phyloP scores from a whole-genome alignment of 2,888 invertebrate genomes.

The Heteropelma amictum region DNA sequence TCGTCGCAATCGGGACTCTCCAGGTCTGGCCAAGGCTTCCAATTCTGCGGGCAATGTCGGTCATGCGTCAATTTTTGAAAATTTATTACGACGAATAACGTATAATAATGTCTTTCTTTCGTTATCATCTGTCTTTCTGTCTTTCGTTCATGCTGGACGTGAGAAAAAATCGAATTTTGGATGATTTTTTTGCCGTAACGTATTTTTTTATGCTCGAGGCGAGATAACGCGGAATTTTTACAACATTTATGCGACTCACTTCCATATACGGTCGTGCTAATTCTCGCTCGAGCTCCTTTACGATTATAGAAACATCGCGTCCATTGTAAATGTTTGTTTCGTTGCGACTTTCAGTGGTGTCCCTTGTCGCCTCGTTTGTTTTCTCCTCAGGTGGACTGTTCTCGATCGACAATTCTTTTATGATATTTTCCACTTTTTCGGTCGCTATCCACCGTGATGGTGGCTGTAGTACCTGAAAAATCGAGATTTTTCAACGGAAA shows the following conservation, averaged over 20 bases:
- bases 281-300: slow-evolving; percentile 86
- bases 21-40: slow-evolving; percentile 74
- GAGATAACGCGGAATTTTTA: no score
- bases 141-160: no score
- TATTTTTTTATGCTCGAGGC: neutral
- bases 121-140: no score
- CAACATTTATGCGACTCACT: slow-evolving; percentile 58
- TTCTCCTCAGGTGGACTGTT: slow-evolving; percentile 59
- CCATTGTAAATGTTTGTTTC: slow-evolving; percentile 64
- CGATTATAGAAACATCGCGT: slow-evolving; percentile 86
- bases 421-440: slow-evolving; percentile 66
- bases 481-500: neutral
- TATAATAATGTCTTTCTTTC: no score
- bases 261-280: slow-evolving; percentile 75
- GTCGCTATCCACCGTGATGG: slow-evolving; percentile 70
- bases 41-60: slow-evolving; percentile 66
- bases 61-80: neutral
- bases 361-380: slow-evolving; percentile 46
- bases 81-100: no score
- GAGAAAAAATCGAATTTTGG: no score
- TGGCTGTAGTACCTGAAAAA: slow-evolving; percentile 69
- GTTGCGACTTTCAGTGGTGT: slow-evolving; percentile 58
- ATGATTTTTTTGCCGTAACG: neutral
- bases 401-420: slow-evolving; percentile 67
- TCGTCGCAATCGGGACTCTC: slow-evolving; percentile 68